A percentile compares a stretch with the other conserved stretches of the same genome.
Evolutionary conservation across 2,888 invertebrate genomes (phyloP).

Genomic region (Rhopalosiphum nymphaeae): DNA sequence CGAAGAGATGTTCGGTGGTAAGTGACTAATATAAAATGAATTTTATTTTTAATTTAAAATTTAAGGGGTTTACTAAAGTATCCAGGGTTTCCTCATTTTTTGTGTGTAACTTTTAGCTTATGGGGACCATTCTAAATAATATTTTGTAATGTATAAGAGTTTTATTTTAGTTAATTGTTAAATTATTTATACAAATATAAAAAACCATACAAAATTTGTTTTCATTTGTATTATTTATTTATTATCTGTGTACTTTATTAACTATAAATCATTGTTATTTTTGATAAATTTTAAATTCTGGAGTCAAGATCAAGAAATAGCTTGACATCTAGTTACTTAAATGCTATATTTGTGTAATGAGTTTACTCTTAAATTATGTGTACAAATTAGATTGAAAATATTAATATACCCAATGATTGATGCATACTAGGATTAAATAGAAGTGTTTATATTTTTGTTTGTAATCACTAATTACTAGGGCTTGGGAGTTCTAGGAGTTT

Average conservation of each 20-base stretch:
- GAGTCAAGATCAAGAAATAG: background rate
- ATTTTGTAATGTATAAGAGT: background rate
- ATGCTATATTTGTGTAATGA: background rate
- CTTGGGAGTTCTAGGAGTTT: too few species aligned
- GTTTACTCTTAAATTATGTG: background rate
- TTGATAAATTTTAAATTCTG: background rate
- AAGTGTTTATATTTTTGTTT: background rate
- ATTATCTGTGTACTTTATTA: background rate
- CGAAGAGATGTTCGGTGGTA: conserved; percentile 77
- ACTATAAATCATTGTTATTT: background rate
- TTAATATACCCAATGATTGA: background rate
- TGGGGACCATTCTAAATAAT: background rate
- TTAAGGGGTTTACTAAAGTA: background rate
- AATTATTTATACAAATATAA: conserved; percentile 34
- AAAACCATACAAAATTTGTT: background rate
- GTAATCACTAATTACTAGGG: too few species aligned
- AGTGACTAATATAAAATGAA: conserved; percentile 19
- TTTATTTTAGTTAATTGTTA: background rate
- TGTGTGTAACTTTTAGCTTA: background rate
- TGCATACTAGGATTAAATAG: background rate
- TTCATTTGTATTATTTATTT: background rate
- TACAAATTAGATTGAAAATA: background rate
- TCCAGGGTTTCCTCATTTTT: background rate
- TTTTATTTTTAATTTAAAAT: conserved; percentile 14
- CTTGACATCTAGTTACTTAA: background rate